Evolutionary conservation across 2,888 invertebrate genomes (phyloP).

Genomic region (Aphidoletes aphidimyza): DNA sequence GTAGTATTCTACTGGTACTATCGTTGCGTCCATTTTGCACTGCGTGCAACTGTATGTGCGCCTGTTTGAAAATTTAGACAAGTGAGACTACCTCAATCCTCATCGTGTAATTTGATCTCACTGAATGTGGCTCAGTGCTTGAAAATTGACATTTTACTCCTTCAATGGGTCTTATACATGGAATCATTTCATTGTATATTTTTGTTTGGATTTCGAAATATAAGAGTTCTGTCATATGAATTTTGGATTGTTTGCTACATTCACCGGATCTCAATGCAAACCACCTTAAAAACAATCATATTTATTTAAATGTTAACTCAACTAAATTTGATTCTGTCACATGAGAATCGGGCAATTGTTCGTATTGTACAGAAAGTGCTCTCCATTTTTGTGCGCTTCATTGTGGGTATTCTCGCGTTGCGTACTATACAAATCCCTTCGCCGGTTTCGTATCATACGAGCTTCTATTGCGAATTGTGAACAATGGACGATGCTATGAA

Average conservation of each 20-base stretch:
- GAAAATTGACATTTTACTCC: background rate
- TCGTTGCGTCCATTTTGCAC: background rate
- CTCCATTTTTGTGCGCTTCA: background rate
- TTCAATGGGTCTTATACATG: too few relatives aligned
- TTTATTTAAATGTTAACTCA: too few relatives aligned
- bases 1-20: background rate
- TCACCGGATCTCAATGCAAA: too few relatives aligned
- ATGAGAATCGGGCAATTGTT: background rate
- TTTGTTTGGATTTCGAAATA: background rate
- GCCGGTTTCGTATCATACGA: background rate
- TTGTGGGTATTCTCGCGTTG: background rate
- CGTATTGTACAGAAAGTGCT: background rate
- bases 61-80: constrained; percentile 60
- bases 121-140: background rate
- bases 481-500: too few relatives aligned
- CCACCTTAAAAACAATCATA: too few relatives aligned
- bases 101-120: constrained; percentile 24
- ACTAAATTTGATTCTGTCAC: background rate
- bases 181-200: too few relatives aligned
- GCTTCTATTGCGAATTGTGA: too few relatives aligned
- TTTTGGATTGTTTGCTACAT: too few relatives aligned
- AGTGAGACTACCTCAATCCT: constrained; percentile 61
- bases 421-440: too few relatives aligned
- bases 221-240: too few relatives aligned
- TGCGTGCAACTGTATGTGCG: constrained; percentile 58